Evolutionary conservation across 1,140 invertebrate species (phyloP), one percentile per base, ranked within the genome.

Genomic region (Parasteatoda tepidariorum): DNA sequence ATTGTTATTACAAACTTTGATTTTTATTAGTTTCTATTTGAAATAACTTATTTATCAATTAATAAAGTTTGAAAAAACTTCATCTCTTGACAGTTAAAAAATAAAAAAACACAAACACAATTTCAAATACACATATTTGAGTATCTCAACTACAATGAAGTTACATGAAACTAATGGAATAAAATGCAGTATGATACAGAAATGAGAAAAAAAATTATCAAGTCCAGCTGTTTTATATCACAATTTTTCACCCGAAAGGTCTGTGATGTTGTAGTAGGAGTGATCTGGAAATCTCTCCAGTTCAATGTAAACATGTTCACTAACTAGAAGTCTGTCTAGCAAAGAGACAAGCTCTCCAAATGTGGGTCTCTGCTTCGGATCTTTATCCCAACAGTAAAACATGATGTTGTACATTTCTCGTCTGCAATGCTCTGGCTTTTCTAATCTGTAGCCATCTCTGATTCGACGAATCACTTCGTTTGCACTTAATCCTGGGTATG

Each of bases 301-400:
- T 88, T 97, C 95, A 62, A 98, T 97, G 85, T 98, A 98, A 87
- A 97, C 95, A 76, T 95, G 96, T 89, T 97, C 95, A 30, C 94
- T 94, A 85, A 95, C 92, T 7, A 97, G 88, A 13, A 98, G 89
- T 81, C 93, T 92, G 87, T 97, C 95, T 3, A 96, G 90, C 85
- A 96, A 91, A 67, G 41, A 64, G 18, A 87, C 88, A 59, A 94
- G 89, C 87, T 92, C 92, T 48, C 90, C 88, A 86, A 94, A 94
- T 26, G 90, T 89, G 13, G 94, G 95, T 85, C 95, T 90, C 86
- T 96, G 95, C 85, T 94, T 93, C 6, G 92, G 91, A 88, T 95
- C 94, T n/a, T 92, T 87, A 86, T 94, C 93, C 95, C 95, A 97
- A 87, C 95, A 96, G 84, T 95, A 93, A 5, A 93, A 89, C 90